Percentiles rank a stretch among this genome's conserved stretches.
Evolutionary conservation across 1,140 invertebrate genomes (phyloP).

Genomic region (Aporrectodea caliginosa): DNA sequence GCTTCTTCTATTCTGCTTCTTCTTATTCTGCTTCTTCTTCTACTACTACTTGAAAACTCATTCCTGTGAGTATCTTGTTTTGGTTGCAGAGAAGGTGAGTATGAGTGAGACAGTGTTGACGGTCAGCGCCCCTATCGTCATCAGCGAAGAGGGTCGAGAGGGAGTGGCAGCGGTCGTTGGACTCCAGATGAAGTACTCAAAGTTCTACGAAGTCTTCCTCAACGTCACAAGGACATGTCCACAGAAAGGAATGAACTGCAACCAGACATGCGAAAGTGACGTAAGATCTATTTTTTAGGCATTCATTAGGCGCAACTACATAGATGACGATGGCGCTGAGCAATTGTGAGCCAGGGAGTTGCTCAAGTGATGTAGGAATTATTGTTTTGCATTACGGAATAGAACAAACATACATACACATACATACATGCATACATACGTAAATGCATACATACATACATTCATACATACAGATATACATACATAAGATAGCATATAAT

Average conservation of each 20-base stretch:
- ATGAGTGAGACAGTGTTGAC: conserved; percentile 67
- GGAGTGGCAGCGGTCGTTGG: conserved; percentile 87
- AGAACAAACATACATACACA: too few relatives aligned
- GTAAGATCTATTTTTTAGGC: background rate
- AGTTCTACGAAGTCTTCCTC: conserved; percentile 44
- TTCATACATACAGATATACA: too few relatives aligned
- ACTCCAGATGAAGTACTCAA: conserved; percentile 42
- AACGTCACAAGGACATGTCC: conserved; percentile 38
- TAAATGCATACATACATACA: too few relatives aligned
- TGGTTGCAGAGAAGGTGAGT: background rate
- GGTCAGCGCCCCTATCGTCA: conserved; percentile 83
- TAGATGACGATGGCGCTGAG: background rate
- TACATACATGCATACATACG: too few relatives aligned
- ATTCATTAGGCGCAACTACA: background rate
- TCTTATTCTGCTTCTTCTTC: too few relatives aligned
- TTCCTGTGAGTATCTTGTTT: too few relatives aligned
- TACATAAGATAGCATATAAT: too few relatives aligned
- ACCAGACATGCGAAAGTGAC: background rate
- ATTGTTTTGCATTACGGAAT: too few relatives aligned
- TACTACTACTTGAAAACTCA: too few relatives aligned
- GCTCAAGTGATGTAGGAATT: too few relatives aligned
- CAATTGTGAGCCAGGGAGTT: too few relatives aligned
- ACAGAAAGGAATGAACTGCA: background rate
- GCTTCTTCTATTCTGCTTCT: too few relatives aligned
- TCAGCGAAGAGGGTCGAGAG: conserved; percentile 71